Evolutionary conservation across 2,888 invertebrate species (phyloP).

Genomic region (Galerucella calmariensis): DNA sequence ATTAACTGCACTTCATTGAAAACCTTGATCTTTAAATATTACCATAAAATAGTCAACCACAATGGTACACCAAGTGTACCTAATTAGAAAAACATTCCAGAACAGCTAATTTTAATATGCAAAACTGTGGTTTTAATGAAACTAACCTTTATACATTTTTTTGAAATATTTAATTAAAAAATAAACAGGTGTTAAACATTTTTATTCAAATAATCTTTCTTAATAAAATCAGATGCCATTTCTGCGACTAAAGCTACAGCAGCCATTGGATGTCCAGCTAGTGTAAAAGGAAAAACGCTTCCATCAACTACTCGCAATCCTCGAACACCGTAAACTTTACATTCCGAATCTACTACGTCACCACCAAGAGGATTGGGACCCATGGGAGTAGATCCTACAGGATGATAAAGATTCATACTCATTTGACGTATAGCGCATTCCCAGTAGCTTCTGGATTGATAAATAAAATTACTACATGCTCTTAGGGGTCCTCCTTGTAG

Average conservation of each 20-base stretch:
- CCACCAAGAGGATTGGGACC: slow-evolving; percentile 70
- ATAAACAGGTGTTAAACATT: background rate
- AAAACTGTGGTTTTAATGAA: no score
- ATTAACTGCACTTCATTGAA: no score
- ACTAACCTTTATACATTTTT: no score
- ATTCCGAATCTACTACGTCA: slow-evolving; percentile 72
- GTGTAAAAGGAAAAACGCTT: slow-evolving; percentile 72
- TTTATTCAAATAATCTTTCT: slow-evolving; percentile 36
- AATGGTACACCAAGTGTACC: no score
- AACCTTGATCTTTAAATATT: no score
- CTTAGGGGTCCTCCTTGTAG: slow-evolving; percentile 43
- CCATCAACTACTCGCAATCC: slow-evolving; percentile 74
- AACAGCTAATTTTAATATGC: no score
- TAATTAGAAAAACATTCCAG: no score
- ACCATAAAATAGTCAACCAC: no score
- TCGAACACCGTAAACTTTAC: slow-evolving; percentile 71
- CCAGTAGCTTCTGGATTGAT: slow-evolving; percentile 75
- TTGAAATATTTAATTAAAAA: no score
- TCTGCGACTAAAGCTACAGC: slow-evolving; percentile 77
- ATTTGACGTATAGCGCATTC: slow-evolving; percentile 67
- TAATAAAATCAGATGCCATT: slow-evolving; percentile 69
- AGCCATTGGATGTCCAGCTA: slow-evolving; percentile 76
- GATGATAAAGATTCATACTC: slow-evolving; percentile 40
- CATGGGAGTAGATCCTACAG: slow-evolving; percentile 64
- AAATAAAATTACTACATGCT: slow-evolving; percentile 65